Base-by-base conservation (phyloP, 1,140 invertebrate genomes). In the Sinella curviseta region DNA sequence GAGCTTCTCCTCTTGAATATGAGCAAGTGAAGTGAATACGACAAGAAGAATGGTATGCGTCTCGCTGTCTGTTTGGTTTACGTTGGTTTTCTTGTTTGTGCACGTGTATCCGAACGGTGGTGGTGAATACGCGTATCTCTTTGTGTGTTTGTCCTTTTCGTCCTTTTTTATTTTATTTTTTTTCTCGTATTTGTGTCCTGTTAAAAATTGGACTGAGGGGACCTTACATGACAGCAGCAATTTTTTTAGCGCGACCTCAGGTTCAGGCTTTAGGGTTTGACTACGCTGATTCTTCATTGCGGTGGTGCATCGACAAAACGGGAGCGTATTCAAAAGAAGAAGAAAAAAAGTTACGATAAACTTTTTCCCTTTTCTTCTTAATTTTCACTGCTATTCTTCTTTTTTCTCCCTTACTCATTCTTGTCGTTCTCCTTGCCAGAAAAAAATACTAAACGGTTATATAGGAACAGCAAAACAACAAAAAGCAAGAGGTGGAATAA, bases 151-250 rank as follows among this genome's bases (percentile, higher is more conserved):
- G 20, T 48, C 20, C 39, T 48, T 20, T 48, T 48, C 20, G 39
- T 48, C 20, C 8, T 48, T 48, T 48, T n/a, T n/a, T n/a, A 17
- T 48, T 17, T 48, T 17, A 48, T 48, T 48, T 48, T 48, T 8
- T 48, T 48, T 48, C 39, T 48, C 39, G n/a, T n/a, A n/a, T 48
- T 48, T 48, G 55, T 30, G 8, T 30, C n/a, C 65, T 70, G 8
- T 70, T 30, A 70, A 70, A 70, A 70, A 70, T 70, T 70, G 65
- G 65, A 70, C 65, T 70, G 65, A 12, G 30, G 65, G 65, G 65
- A 70, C 65, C 31, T 8, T 3, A 31, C 65, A 70, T 70, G 65
- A 33, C 65, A 33, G 65, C 28, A 70, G 14, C 31, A 8, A 30
- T 70, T 70, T 70, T 70, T 70, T n/a, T 65, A 12, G 26, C 24